phyloP scores from a whole-genome alignment of 2,888 invertebrate species.

The Dynastes hyllus region DNA sequence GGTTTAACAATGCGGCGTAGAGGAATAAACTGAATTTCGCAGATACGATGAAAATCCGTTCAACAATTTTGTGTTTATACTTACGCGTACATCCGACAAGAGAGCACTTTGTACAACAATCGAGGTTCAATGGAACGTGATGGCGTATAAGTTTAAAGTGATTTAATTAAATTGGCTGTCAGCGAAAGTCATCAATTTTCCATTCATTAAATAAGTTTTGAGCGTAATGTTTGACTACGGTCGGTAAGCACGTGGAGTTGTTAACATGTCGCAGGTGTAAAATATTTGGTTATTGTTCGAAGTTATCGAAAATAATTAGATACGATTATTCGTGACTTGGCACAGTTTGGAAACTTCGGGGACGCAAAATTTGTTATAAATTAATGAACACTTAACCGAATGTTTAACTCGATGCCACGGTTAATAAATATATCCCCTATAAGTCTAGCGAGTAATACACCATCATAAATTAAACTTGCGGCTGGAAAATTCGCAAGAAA shows the following conservation, averaged over 20 bases:
- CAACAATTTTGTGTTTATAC: constrained; percentile 20
- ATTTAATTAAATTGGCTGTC: constrained; percentile 37
- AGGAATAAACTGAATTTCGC: constrained; percentile 17
- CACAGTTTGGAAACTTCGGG: background rate
- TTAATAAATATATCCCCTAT: too few relatives aligned
- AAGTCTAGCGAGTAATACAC: too few relatives aligned
- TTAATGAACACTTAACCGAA: constrained; percentile 9
- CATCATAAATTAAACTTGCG: too few relatives aligned
- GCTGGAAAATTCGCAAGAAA: too few relatives aligned
- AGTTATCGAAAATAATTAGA: constrained; percentile 14
- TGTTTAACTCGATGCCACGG: too few relatives aligned
- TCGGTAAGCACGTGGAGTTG: constrained; percentile 12
- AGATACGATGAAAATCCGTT: constrained; percentile 32
- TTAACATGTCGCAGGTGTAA: constrained; percentile 25
- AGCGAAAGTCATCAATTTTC: constrained; percentile 43
- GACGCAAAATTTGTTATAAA: background rate
- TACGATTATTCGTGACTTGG: background rate
- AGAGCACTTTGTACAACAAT: constrained; percentile 27
- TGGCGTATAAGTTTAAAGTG: constrained; percentile 21
- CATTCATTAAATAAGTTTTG: constrained; percentile 30
- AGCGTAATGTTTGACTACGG: constrained; percentile 6
- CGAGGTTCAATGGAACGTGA: background rate
- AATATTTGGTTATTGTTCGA: constrained; percentile 16
- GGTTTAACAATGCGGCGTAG: constrained; percentile 35
- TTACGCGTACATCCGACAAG: background rate